These are phyloP conservation scores for Drosophila melanica DNA, from an alignment of 1,140 invertebrate genomes.

Conservation along the genomic window DNA sequence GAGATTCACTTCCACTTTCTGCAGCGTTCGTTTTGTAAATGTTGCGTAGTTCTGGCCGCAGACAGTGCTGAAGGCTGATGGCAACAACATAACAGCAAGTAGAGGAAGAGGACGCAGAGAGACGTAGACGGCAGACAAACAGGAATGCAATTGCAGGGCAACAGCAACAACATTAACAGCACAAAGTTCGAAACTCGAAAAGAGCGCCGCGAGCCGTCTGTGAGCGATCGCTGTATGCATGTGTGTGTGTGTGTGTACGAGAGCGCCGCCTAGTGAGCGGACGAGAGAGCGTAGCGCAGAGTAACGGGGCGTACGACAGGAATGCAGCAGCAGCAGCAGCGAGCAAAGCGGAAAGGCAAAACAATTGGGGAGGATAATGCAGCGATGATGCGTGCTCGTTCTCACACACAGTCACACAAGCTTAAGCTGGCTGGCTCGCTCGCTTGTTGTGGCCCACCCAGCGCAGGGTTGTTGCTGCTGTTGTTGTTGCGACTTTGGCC, in stretches of 20 bases:
- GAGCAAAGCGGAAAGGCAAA: conserved; percentile 21
- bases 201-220: conserved; percentile 1
- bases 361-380: conserved; percentile 44
- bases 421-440: neutral
- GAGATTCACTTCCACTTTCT: conserved; percentile 77
- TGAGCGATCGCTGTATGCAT: conserved; percentile 31
- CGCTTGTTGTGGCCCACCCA: conserved; percentile 22
- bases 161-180: conserved; percentile 21
- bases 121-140: conserved; percentile 38
- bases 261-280: conserved; percentile 17
- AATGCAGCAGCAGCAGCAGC: conserved; percentile 30
- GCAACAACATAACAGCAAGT: conserved; percentile 40
- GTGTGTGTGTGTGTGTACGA: conserved; percentile 4
- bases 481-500: conserved; percentile 8
- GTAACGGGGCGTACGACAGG: conserved; percentile 46
- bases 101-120: conserved; percentile 45
- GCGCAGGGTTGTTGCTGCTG: conserved; percentile 31
- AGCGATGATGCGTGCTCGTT: conserved; percentile 26
- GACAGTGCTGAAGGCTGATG: conserved; percentile 36
- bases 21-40: conserved; percentile 79
- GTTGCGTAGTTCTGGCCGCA: conserved; percentile 69
- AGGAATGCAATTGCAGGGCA: conserved; percentile 75
- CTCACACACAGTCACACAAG: neutral
- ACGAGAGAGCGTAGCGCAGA: conserved; percentile 31
- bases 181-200: conserved; percentile 7